Evolutionary conservation across 1,140 invertebrate species (phyloP).

Genomic region (Platorchestia sp.): DNA sequence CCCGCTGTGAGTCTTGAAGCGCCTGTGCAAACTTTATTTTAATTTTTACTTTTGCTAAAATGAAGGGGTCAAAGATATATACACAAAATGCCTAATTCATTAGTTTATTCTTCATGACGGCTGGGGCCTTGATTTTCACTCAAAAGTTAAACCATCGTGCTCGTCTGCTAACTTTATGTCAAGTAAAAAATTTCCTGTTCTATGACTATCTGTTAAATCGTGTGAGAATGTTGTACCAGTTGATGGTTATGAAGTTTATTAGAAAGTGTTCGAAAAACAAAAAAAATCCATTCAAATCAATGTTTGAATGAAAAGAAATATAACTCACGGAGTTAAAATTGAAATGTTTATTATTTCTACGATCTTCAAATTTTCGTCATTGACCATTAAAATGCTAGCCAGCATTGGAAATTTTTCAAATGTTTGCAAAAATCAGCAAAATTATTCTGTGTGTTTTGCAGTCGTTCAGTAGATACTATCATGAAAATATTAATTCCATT

Average conservation of each 20-base stretch:
- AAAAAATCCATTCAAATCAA: no score
- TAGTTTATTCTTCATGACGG: background rate
- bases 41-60: background rate
- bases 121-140: background rate
- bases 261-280: no score
- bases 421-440: background rate
- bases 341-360: no score
- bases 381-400: no score
- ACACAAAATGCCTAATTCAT: background rate
- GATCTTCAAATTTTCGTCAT: no score
- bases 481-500: no score
- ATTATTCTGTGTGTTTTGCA: background rate
- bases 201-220: background rate
- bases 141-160: background rate
- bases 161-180: background rate
- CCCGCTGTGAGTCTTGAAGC: background rate
- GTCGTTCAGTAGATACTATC: no score
- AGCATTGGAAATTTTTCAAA: no score
- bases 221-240: background rate
- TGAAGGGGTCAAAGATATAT: background rate
- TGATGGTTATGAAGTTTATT: background rate
- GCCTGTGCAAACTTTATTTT: background rate
- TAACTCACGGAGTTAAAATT: no score
- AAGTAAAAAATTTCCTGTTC: background rate
- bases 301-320: no score